These are phyloP conservation scores for Caenorhabditis auriculariae DNA, from an alignment of 2,888 invertebrate species.

Conservation along the genomic window DNA sequence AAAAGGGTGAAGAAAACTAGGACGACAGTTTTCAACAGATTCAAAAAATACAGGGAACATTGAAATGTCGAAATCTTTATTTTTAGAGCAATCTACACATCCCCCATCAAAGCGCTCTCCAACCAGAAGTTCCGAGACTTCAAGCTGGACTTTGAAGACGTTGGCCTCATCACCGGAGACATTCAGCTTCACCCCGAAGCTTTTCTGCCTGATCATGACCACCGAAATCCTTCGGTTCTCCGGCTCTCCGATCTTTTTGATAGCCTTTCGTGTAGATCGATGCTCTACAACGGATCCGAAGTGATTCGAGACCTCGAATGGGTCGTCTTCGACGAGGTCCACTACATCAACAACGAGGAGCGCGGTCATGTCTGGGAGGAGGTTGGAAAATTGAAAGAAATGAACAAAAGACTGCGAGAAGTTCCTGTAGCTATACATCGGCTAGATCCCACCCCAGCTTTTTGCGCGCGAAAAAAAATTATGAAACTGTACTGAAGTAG, in stretches of 20 bases:
- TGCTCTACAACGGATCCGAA: slow-evolving; percentile 91
- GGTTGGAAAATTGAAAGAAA: slow-evolving; percentile 33
- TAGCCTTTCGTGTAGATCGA: too few relatives aligned
- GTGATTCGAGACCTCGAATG: slow-evolving; percentile 93
- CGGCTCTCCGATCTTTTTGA: too few relatives aligned
- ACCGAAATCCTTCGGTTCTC: slow-evolving; percentile 84
- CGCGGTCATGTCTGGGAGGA: slow-evolving; percentile 99
- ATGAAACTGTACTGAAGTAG: too few relatives aligned
- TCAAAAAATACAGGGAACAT: not conserved
- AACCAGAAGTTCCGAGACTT: slow-evolving; percentile 99
- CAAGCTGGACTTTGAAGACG: slow-evolving; percentile 82
- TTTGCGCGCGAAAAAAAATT: not conserved
- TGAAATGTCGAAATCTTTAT: slow-evolving; percentile 3
- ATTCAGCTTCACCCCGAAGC: slow-evolving; percentile 91
- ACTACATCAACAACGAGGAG: slow-evolving; percentile 95
- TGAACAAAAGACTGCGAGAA: not conserved
- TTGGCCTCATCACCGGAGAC: slow-evolving; percentile 91
- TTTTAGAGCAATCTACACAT: slow-evolving; percentile 79
- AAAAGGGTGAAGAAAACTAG: not conserved
- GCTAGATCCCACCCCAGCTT: not conserved
- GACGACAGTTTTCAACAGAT: not conserved
- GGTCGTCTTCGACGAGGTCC: slow-evolving; percentile 98
- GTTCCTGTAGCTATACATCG: not conserved
- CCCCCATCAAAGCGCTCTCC: slow-evolving; percentile 96
- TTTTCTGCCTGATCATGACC: slow-evolving; percentile 95